Conservation (phyloP, 2,113 vertebrate genomes). For the Anoura caudifer region DNA sequence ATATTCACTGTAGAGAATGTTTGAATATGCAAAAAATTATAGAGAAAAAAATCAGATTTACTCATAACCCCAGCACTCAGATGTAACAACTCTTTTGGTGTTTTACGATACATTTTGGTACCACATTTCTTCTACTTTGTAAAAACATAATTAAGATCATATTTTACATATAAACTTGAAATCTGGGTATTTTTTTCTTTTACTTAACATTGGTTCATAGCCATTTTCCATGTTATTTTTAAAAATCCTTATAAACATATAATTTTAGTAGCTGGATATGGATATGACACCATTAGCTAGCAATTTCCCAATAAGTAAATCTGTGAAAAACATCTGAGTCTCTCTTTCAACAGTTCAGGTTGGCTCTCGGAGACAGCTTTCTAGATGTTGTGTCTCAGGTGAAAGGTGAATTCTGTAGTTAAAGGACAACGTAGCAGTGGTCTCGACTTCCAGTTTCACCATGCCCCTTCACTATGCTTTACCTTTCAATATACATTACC, state of each 20-base stretch:
- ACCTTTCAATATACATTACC: background rate
- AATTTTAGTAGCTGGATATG: background rate
- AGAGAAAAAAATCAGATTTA: background rate
- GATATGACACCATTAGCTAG: background rate
- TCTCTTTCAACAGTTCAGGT: background rate
- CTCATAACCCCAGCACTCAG: background rate
- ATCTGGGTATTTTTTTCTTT: background rate
- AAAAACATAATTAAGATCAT: constrained; percentile 40
- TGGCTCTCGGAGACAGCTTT: background rate
- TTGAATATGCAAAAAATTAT: background rate
- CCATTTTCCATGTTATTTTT: constrained; percentile 34
- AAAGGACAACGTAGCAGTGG: background rate
- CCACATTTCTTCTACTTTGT: constrained; percentile 26
- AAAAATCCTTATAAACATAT: background rate
- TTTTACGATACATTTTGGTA: background rate
- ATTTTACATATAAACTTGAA: constrained; percentile 33
- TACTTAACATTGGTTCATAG: background rate
- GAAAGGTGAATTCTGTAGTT: background rate
- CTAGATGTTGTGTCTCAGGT: background rate
- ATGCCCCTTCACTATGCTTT: background rate
- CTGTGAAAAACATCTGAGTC: background rate
- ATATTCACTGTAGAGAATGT: background rate
- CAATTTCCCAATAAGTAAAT: constrained; percentile 27
- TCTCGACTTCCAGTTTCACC: background rate
- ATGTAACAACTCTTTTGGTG: background rate